Base-by-base conservation (phyloP, 2,888 invertebrate genomes). In the Metacarcinus magister region DNA sequence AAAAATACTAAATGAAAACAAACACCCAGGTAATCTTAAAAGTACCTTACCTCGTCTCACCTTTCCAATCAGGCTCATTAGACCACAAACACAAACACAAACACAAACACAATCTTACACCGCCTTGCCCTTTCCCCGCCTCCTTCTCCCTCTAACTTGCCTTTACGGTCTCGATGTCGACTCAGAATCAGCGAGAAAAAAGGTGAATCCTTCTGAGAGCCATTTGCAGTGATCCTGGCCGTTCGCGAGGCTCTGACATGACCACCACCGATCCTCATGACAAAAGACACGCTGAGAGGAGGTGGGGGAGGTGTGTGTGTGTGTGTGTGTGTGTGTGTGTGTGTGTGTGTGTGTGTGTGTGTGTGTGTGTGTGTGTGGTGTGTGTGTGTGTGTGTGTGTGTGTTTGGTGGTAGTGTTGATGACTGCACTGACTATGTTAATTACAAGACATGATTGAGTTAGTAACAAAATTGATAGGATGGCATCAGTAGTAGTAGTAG, bases 31-130 rank as follows among this genome's bases (percentile, higher is more conserved):
- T 48, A 13, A 16, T 67, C 67, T 23, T 67, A 23, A n/a, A 19
- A 5, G 10, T 67, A 23, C 67, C 67, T 67, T 23, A n/a, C 67
- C 67, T 67, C 23, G n/a, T 8, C 28, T 82, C 13, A 67, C 82
- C 32, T 82, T 32, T 82, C 82, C 28, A 82, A 82, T 82, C 82
- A 82, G n/a, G n/a, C 82, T 82, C 82, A 32, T 32, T 32, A 82
- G 10, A 82, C 54, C 67, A 67, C 32, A 82, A 5, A 82, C 82
- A 32, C 82, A 32, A 28, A 82, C 82, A 75, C 75, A 75, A 10
- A 75, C n/a, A 60, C 60, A 60, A n/a, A 75, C 28, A 28, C 10
- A 82, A 28, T 13, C 82, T 2, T 2, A 82, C 82, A 28, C 82
- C 3, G 19, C 82, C 82, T 82, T 82, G 32, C 82, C 32, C 32